These are phyloP conservation scores for Kryphioiulus occultus DNA, from an alignment of 2,888 invertebrate species.

Conservation along the genomic window DNA sequence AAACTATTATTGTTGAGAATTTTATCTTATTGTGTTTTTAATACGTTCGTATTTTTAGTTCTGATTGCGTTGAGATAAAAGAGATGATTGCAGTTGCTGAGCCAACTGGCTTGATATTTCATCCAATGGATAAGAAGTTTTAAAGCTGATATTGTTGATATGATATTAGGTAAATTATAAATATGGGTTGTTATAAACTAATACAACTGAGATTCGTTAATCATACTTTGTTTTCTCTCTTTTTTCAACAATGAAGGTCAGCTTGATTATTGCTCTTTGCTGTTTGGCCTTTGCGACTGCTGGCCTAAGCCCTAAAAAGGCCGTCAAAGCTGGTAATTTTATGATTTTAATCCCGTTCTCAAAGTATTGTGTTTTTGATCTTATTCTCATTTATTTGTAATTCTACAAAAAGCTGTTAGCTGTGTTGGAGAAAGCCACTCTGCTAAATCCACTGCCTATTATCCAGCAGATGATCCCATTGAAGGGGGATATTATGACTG, in stretches of 20 bases:
- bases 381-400: neutral
- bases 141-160: neutral
- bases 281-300: neutral
- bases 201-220: neutral
- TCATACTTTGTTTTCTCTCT: neutral
- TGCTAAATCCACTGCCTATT: slow-evolving; percentile 49
- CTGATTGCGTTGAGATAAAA: neutral
- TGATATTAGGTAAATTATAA: neutral
- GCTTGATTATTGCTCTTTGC: neutral
- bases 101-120: neutral
- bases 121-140: neutral
- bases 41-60: neutral
- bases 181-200: neutral
- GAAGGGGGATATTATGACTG: slow-evolving; percentile 52
- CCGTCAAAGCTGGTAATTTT: neutral
- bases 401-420: neutral
- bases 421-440: slow-evolving; percentile 43
- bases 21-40: neutral
- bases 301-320: neutral
- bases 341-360: neutral
- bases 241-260: neutral
- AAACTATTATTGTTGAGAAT: neutral
- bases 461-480: slow-evolving; percentile 50
- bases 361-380: neutral
- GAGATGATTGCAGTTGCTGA: neutral